phyloP scores from a whole-genome alignment of 1,140 invertebrate species.

The Cherax quadricarinatus region DNA sequence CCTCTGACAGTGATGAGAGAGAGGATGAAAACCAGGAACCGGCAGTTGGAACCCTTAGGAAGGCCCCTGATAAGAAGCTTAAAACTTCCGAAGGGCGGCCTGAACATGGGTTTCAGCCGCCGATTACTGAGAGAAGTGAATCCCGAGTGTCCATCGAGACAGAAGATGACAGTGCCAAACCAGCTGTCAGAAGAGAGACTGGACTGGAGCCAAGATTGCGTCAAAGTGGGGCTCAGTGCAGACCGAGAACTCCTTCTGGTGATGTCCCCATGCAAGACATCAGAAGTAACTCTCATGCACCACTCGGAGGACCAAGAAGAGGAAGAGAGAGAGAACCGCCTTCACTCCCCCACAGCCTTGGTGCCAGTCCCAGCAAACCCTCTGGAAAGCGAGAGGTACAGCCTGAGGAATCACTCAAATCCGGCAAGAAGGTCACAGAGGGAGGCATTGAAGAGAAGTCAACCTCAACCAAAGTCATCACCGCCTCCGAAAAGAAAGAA shows the following conservation, averaged over 20 bases:
- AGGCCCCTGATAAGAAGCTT: conserved; percentile 88
- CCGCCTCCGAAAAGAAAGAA: conserved; percentile 53
- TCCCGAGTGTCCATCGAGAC: conserved; percentile 66
- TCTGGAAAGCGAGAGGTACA: conserved; percentile 53
- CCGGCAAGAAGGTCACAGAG: conserved; percentile 47
- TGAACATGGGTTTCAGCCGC: conserved; percentile 80
- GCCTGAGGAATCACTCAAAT: conserved; percentile 61
- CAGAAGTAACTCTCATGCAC: conserved; percentile 61
- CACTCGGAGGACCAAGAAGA: conserved; percentile 59
- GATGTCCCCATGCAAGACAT: conserved; percentile 58
- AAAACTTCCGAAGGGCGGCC: conserved; percentile 89
- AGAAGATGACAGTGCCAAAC: conserved; percentile 22
- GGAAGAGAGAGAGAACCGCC: conserved; percentile 63
- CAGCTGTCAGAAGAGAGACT: conserved; percentile 35
- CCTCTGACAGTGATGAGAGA: conserved; percentile 60
- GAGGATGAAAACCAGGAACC: conserved; percentile 72
- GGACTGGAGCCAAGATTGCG: conserved; percentile 52
- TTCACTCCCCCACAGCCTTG: conserved; percentile 40
- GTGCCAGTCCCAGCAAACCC: conserved; percentile 19
- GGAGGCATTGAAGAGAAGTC: conserved; percentile 47
- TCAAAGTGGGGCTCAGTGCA: conserved; percentile 67
- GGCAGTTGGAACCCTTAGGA: conserved; percentile 70
- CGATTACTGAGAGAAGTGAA: conserved; percentile 73
- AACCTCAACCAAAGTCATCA: conserved; percentile 34
- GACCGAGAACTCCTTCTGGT: conserved; percentile 64